Evolutionary conservation across 2,888 invertebrate genomes (phyloP), one percentile per base, ranked within the genome.

Genomic region (Synanthedon tipuliformis): DNA sequence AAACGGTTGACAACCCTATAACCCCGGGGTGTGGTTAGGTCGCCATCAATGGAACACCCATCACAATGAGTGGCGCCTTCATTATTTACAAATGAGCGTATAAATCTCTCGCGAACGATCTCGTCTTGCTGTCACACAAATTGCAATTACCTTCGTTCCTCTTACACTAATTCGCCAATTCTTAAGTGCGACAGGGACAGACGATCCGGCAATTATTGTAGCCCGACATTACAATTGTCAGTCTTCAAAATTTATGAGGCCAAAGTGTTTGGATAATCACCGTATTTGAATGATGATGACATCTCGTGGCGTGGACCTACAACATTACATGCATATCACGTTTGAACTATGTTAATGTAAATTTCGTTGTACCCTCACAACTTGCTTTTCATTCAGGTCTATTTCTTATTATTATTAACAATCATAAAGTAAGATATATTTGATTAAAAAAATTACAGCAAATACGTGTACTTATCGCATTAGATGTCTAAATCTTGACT

Each of bases 1-100:
- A 45, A 45, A 34, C 34, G 12, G 11, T 18, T 51, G 63, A 3
- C 78, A 83, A 52, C 85, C 85, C 81, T 84, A 55, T 1, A 3
- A 13, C 41, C 48, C 56, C 59, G 61, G 68, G 70, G 71, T 67
- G 75, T 68, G 73, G 72, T 70, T 75, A 74, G 76, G 79, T 83
- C 77, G 77, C 63, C 71, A 63, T 78, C 78, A 83, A 82, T 83
- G 71, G 73, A 62, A 71, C 71, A 76, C 69, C 76, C 73, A 82
- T 84, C 73, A 79, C 81, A 81, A 84, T 81, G 81, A 81, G 78
- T 81, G 86, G 86, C 86, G 84, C 83, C 83, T 79, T 75, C 80
- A 81, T 82, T 81, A 83, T 81, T 78, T 80, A 81, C 81, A 81
- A 83, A 84, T 83, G 82, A 81, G 71, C 68, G 80, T 72, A 81